Evolutionary conservation across 2,888 invertebrate genomes (phyloP), one percentile per base, ranked within the genome.

Genomic region (Pocota personata): DNA sequence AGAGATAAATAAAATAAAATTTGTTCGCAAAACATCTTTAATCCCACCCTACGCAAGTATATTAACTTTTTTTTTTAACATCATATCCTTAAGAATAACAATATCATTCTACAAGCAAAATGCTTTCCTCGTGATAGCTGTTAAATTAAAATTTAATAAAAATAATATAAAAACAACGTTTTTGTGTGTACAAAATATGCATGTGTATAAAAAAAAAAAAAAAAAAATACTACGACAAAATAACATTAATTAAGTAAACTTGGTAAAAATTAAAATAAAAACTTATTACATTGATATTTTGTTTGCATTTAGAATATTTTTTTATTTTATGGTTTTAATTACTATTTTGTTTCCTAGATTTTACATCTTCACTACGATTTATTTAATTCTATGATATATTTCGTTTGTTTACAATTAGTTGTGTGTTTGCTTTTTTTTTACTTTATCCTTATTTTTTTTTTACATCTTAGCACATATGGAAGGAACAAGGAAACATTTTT

Each of bases 341-440:
- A 50, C 66, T 69, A 57, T 57, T 57, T 43, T 62, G 14, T 69
- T 40, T 72, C 46, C 21, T 46, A 66, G 19, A 78, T 78, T n/a
- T 50, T 21, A 82, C 52, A 64, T 69, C 32, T 6, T 57, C 32
- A 21, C 46, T 66, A 52, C 40, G 37, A 75, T 60, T 79, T 73
- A 57, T 73, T 64, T 80, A 86, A 82, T 72, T 76, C 76, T 86
- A 86, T 86, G 82, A 82, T 86, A 80, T 86, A 55, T 82, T 67
- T 77, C 40, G 69, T 86, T 60, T 76, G 35, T 80, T 73, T 73
- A 62, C 30, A 72, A 43, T 77, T 64, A 64, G 64, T 71, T 77
- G 48, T 60, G 35, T 57, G 48, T 78, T 48, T 69, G 24, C 21
- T 77, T 72, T 40, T 27, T 35, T 16, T n/a, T 66, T 76, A 73